phyloP scores from a whole-genome alignment of 2,113 vertebrate species.

The Cheirogaleus medius region DNA sequence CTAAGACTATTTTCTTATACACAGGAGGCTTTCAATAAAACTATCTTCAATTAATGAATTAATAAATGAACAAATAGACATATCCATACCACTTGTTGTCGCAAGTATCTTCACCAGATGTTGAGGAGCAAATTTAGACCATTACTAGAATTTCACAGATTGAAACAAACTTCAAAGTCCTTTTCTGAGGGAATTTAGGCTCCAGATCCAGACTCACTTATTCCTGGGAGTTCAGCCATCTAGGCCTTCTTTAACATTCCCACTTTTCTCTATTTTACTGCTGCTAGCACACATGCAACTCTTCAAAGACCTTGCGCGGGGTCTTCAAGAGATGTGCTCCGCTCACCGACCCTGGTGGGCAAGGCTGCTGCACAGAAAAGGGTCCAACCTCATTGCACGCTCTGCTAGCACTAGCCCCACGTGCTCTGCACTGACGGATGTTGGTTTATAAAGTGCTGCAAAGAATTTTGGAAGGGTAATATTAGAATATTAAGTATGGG shows the following conservation, averaged over 20 bases:
- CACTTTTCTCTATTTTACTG: constrained; percentile 16
- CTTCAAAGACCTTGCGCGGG: constrained; percentile 69
- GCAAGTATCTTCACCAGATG: constrained; percentile 58
- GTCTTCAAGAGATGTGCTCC: constrained; percentile 54
- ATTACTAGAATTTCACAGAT: constrained; percentile 72
- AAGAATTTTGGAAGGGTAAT: constrained; percentile 72
- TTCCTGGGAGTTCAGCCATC: constrained; percentile 37
- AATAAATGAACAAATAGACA: not conserved
- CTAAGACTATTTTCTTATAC: not conserved
- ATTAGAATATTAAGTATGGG: constrained; percentile 71
- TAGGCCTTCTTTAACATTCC: not conserved
- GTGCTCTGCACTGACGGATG: constrained; percentile 72
- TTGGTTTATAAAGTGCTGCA: constrained; percentile 74
- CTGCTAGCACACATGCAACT: constrained; percentile 27
- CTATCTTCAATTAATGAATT: not conserved
- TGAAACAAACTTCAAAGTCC: constrained; percentile 70
- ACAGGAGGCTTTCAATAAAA: not conserved
- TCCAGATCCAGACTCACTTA: constrained; percentile 3
- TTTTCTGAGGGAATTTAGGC: constrained; percentile 31
- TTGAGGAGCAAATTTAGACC: constrained; percentile 65
- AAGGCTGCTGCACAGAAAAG: constrained; percentile 72
- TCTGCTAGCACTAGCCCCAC: constrained; percentile 65
- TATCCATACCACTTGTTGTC: not conserved
- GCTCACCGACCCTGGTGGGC: constrained; percentile 79
- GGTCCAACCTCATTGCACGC: constrained; percentile 74